Conservation (phyloP, 2,797 vertebrate species). For the Siniperca obscura region DNA sequence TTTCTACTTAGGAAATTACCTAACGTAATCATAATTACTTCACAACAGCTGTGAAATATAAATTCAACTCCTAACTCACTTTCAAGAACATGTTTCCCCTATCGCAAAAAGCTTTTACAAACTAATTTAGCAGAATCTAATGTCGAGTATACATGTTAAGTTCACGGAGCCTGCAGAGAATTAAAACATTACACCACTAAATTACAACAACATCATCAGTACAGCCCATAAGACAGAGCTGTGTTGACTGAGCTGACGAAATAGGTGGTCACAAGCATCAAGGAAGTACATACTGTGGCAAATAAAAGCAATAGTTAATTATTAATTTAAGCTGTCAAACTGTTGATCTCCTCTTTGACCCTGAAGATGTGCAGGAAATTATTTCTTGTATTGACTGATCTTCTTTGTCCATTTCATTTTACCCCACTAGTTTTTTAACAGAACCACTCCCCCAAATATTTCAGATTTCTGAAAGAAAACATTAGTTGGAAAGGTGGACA, state of each 20-base stretch:
- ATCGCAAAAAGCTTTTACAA: constrained; percentile 21
- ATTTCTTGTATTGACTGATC: neutral
- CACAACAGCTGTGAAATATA: constrained; percentile 45
- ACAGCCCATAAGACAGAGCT: neutral
- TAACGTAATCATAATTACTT: constrained; percentile 34
- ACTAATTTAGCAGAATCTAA: constrained; percentile 34
- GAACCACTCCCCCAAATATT: neutral
- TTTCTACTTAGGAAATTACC: constrained; percentile 32
- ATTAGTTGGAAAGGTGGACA: neutral
- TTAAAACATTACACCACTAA: constrained; percentile 27
- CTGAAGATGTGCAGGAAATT: neutral
- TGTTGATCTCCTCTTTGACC: neutral
- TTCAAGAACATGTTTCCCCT: constrained; percentile 5
- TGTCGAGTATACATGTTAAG: neutral
- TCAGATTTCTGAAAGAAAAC: neutral
- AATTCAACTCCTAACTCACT: constrained; percentile 7
- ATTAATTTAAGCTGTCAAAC: neutral
- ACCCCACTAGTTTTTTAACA: neutral
- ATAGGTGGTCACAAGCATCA: neutral
- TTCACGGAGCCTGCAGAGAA: constrained; percentile 24
- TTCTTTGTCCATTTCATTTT: neutral
- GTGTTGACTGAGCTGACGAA: constrained; percentile 1
- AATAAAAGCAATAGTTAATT: neutral
- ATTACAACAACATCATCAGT: constrained; percentile 18
- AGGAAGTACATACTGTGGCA: neutral